A percentile compares a stretch with the other conserved stretches of the same genome.
These are phyloP conservation scores for Anabas testudineus DNA, from an alignment of 2,797 vertebrate species.

Conservation along the genomic window DNA sequence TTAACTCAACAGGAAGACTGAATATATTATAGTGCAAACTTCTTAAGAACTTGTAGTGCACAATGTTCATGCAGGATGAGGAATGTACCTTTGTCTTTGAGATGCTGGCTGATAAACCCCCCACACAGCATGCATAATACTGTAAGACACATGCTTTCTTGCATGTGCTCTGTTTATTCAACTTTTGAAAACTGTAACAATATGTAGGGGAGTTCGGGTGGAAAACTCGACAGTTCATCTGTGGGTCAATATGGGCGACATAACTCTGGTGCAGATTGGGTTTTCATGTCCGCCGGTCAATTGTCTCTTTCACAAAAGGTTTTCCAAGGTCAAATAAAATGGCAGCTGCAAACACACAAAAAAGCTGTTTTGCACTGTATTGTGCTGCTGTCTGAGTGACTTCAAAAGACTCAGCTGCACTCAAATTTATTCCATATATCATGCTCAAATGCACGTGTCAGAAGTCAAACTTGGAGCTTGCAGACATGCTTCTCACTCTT, in stretches of 20 bases:
- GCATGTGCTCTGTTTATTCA: not conserved
- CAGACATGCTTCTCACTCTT: conserved; percentile 35
- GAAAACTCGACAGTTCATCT: conserved; percentile 42
- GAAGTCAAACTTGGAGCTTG: conserved; percentile 32
- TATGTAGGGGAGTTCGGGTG: conserved; percentile 12
- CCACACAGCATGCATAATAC: not conserved
- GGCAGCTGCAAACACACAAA: conserved; percentile 37
- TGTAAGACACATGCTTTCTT: conserved; percentile 12
- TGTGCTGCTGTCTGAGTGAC: conserved; percentile 30
- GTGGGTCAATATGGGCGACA: conserved; percentile 37
- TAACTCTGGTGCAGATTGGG: conserved; percentile 16
- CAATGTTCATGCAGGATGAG: conserved; percentile 22
- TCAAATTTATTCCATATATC: conserved; percentile 50
- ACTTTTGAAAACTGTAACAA: conserved; percentile 8
- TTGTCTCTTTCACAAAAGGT: conserved; percentile 55
- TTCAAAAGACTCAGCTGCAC: conserved; percentile 45
- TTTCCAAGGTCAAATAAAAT: conserved; percentile 61
- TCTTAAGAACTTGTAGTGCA: not conserved
- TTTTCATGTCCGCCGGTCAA: conserved; percentile 48
- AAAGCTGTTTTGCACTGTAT: conserved; percentile 18
- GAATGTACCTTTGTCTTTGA: conserved; percentile 23
- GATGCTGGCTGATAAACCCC: conserved; percentile 18
- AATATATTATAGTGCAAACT: conserved; percentile 8
- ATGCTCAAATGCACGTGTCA: conserved; percentile 41
- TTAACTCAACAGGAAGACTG: conserved; percentile 32